These are phyloP conservation scores for Drosophila formosana DNA, from an alignment of 2,888 invertebrate genomes.

Conservation along the genomic window DNA sequence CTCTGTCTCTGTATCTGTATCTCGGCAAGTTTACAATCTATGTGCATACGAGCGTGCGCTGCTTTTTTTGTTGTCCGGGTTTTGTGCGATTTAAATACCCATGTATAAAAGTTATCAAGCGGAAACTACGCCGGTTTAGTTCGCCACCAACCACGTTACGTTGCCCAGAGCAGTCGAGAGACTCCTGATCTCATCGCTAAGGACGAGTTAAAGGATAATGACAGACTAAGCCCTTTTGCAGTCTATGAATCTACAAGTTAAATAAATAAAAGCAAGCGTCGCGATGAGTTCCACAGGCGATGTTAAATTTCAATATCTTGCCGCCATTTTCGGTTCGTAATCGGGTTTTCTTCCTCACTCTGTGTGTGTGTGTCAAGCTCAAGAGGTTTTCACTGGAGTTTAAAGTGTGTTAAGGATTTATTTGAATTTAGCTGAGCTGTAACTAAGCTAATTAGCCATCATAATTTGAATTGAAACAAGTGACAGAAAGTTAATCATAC, in stretches of 20 bases:
- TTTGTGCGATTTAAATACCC: conserved; percentile 45
- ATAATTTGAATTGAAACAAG: background rate
- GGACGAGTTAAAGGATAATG: conserved; percentile 35
- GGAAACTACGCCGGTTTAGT: conserved; percentile 52
- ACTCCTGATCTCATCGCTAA: background rate
- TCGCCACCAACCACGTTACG: conserved; percentile 22
- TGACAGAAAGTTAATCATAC: too few species aligned
- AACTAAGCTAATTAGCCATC: background rate
- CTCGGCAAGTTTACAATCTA: conserved; percentile 31
- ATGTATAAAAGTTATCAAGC: conserved; percentile 68
- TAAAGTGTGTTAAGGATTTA: background rate
- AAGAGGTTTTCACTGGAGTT: background rate
- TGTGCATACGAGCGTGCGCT: background rate
- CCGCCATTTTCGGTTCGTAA: conserved; percentile 81
- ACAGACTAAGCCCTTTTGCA: background rate
- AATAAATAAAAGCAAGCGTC: background rate
- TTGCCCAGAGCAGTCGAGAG: conserved; percentile 1
- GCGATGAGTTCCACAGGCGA: conserved; percentile 41
- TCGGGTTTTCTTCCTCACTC: background rate
- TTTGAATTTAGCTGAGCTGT: background rate
- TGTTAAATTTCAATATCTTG: conserved; percentile 79
- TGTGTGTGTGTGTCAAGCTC: conserved; percentile 4
- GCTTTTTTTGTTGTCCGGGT: background rate
- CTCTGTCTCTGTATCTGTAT: conserved; percentile 14
- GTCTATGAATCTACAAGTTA: background rate